Evolutionary conservation across 2,797 vertebrate species (phyloP), one percentile per base, ranked within the genome.

Genomic region (Lepus oiostolus): DNA sequence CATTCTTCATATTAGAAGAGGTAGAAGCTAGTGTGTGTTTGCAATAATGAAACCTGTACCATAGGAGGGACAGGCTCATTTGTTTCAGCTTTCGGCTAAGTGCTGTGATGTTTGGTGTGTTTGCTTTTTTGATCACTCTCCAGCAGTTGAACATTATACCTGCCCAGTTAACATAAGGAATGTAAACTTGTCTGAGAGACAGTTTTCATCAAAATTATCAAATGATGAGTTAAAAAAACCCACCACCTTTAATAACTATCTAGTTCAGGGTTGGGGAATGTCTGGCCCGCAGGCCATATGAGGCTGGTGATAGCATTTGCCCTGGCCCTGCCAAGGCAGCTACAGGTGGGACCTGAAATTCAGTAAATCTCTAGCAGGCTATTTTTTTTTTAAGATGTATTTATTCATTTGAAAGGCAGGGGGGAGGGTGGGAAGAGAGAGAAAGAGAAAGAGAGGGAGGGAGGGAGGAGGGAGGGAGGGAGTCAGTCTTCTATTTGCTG

Each of bases 101-200:
- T 52, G 54, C 52, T 58, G 38, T 80, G 86, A 74, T 68, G 86
- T 91, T 65, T 75, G 19, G 54, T 88, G 90, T 68, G 47, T 90
- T 87, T 85, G 62, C 13, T 68, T 85, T 85, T 96, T 28, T 85
- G 91, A 68, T 86, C 32, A n/a, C 65, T 95, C 89, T 76, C 35
- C 14, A 95, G 83, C 5, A 21, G n/a, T 60, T 63, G 47, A 93
- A 67, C 65, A 50, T 63, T 85, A 50, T 26, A 58, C 65, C 28
- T 95, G 30, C 16, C 60, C 22, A 72, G 32, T 62, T 86, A 50
- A 50, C 63, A 58, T 85, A 63, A 86, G 81, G 62, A 63, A 88
- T 91, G 38, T 90, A 63, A 88, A 84, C 88, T 92, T 14, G 47
- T 42, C 42, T 70, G 63, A 90, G 79, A 92, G 38, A 28, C 63